Evolutionary conservation across 1,140 invertebrate species (phyloP).

Genomic region (Cryptotermes secundus): DNA sequence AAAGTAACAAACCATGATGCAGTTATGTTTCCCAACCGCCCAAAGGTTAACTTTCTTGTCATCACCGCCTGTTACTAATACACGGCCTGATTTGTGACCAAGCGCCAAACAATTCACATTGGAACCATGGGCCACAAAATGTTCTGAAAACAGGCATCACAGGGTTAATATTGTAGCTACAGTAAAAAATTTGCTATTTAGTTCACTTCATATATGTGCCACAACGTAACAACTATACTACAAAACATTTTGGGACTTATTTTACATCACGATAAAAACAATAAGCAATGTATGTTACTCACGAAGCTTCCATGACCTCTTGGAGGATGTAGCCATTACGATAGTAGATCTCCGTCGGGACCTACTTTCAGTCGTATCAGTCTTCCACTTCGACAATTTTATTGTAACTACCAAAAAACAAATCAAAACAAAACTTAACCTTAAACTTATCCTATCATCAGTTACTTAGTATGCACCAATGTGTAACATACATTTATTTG

Average conservation of each 20-base stretch:
- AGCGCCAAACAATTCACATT: conserved; percentile 89
- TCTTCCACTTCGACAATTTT: background rate
- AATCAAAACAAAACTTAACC: background rate
- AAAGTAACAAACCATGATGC: conserved; percentile 79
- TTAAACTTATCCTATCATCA: background rate
- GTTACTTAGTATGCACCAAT: conserved; percentile 23
- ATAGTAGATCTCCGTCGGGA: conserved; percentile 26
- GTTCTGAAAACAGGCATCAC: conserved; percentile 65
- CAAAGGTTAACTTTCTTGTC: conserved; percentile 98
- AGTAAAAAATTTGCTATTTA: too few relatives aligned
- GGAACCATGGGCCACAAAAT: conserved; percentile 84
- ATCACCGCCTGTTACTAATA: conserved; percentile 94
- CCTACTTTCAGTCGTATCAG: background rate
- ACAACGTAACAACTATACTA: too few relatives aligned
- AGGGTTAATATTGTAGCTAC: too few relatives aligned
- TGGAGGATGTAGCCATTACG: conserved; percentile 57
- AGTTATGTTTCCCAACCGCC: conserved; percentile 93
- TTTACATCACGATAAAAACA: background rate
- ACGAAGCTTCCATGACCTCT: conserved; percentile 52
- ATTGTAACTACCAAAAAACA: conserved; percentile 21
- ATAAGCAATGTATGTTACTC: conserved; percentile 39
- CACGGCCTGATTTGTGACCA: conserved; percentile 86
- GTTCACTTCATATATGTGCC: too few relatives aligned
- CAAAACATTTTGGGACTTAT: background rate
- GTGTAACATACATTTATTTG: conserved; percentile 40